Evolutionary conservation across 1,140 invertebrate species (phyloP), one percentile per base, ranked within the genome.

Genomic region (Anadara kagoshimensis): DNA sequence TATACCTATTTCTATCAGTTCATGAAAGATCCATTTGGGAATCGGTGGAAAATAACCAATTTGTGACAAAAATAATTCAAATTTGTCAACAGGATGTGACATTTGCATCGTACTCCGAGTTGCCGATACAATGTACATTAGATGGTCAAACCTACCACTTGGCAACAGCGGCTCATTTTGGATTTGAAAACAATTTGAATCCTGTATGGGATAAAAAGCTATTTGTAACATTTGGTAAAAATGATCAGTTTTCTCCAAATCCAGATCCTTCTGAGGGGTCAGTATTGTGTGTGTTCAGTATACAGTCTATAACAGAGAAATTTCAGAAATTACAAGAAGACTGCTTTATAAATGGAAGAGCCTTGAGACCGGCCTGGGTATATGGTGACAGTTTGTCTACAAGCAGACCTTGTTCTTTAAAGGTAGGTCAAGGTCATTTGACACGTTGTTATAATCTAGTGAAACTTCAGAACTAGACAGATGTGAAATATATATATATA

Each of bases 11-110:
- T 70, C 64, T 75, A 7, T 75, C 73, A 18, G 56, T 75, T 24
- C 73, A 75, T 75, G 73, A 69, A 66, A 5, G 73, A 75, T 66
- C 61, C 67, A 36, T 49, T 41, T 16, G 61, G 24, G 44, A 47
- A 29, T 16, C 45, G 4, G 62, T 45, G 29, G 26, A 54, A 56
- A 64, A 56, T 11, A 71, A 71, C 41, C 56, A 43, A 26, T 75
- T 69, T 69, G 22, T 75, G 5, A 64, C 73, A 20, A 75, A 75
- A 69, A 75, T 75, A 24, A 69, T 75, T 47, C 59, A 53, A 41
- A 75, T 75, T 63, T 75, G 73, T 53, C 66, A 69, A 53, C 20
- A 75, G 22, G 73, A 75, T 24, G 1, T 20, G 18, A 69, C 59
- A 29, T 75, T 69, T 58, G 51, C 66, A 11, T 75, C 66, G 0